Conservation (phyloP, 2,113 vertebrate species). For the Hippoglossus stenolepis region DNA sequence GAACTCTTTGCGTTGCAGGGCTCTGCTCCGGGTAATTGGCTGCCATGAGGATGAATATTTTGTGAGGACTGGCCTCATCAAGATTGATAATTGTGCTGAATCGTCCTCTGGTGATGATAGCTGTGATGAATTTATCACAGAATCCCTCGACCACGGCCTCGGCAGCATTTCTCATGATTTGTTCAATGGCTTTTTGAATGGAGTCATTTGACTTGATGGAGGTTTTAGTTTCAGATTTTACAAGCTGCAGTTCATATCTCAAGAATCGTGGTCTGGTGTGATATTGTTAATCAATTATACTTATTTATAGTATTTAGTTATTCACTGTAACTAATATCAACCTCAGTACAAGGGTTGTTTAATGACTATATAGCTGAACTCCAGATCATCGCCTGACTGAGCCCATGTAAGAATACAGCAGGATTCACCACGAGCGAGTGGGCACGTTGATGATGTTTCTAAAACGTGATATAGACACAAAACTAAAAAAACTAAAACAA, state of each 20-base stretch:
- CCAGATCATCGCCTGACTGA: too few species aligned
- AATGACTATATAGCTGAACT: too few species aligned
- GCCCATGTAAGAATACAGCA: too few species aligned
- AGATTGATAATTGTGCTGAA: constrained; percentile 63
- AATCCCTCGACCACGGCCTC: constrained; percentile 6
- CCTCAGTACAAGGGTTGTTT: not conserved
- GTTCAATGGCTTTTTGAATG: constrained; percentile 17
- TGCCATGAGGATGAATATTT: constrained; percentile 57
- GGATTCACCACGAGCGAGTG: not conserved
- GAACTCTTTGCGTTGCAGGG: constrained; percentile 21
- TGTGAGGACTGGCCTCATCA: constrained; percentile 54
- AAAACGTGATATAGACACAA: too few species aligned
- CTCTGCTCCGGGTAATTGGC: constrained; percentile 57
- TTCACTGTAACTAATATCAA: not conserved
- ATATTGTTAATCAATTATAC: constrained; percentile 3
- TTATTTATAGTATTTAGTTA: not conserved
- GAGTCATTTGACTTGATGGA: constrained; percentile 22
- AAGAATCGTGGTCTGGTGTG: constrained; percentile 5
- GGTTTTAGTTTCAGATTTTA: constrained; percentile 19
- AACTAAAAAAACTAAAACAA: too few species aligned
- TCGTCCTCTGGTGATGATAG: constrained; percentile 52
- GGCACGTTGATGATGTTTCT: constrained; percentile 4
- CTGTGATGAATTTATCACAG: constrained; percentile 37
- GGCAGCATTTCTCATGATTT: constrained; percentile 48
- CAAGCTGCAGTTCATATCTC: constrained; percentile 15